Evolutionary conservation across 2,888 invertebrate species (phyloP).

Genomic region (Zhengitettix transpicula): DNA sequence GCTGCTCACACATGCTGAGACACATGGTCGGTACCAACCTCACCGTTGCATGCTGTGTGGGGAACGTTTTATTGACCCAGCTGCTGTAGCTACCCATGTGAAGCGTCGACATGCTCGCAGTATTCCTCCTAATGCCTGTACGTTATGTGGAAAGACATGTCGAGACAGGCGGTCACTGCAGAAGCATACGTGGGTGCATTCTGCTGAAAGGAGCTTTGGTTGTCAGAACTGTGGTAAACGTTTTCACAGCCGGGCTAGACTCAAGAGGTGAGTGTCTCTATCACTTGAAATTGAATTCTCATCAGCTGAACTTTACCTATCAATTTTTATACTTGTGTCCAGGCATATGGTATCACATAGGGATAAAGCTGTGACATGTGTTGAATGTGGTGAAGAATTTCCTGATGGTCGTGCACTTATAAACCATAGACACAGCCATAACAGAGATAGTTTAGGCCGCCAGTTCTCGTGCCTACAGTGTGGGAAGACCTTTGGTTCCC

Average conservation of each 20-base stretch:
- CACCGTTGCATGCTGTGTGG: slow-evolving; percentile 46
- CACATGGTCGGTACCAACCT: slow-evolving; percentile 40
- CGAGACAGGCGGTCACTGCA: slow-evolving; percentile 47
- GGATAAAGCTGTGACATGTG: slow-evolving; percentile 50
- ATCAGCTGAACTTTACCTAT: background rate
- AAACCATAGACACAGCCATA: slow-evolving; percentile 50
- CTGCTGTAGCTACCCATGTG: slow-evolving; percentile 44
- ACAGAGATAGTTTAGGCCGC: slow-evolving; percentile 31
- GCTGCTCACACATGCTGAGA: slow-evolving; percentile 54
- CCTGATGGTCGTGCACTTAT: slow-evolving; percentile 51
- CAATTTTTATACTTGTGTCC: background rate
- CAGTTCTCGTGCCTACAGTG: slow-evolving; percentile 71
- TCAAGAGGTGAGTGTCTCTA: slow-evolving; percentile 23
- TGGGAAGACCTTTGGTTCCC: slow-evolving; percentile 72
- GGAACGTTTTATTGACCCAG: slow-evolving; percentile 42
- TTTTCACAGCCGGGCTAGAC: slow-evolving; percentile 48
- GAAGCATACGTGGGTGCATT: slow-evolving; percentile 54
- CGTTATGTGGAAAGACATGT: slow-evolving; percentile 48
- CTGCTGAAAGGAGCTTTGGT: slow-evolving; percentile 40
- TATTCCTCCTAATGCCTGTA: slow-evolving; percentile 46
- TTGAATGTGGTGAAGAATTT: slow-evolving; percentile 52
- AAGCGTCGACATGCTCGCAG: slow-evolving; percentile 39
- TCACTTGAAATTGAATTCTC: background rate
- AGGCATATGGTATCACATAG: slow-evolving; percentile 54
- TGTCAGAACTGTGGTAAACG: slow-evolving; percentile 53